These are phyloP conservation scores for Thamnaconus septentrionalis DNA, from an alignment of 2,113 vertebrate species.

Conservation along the genomic window DNA sequence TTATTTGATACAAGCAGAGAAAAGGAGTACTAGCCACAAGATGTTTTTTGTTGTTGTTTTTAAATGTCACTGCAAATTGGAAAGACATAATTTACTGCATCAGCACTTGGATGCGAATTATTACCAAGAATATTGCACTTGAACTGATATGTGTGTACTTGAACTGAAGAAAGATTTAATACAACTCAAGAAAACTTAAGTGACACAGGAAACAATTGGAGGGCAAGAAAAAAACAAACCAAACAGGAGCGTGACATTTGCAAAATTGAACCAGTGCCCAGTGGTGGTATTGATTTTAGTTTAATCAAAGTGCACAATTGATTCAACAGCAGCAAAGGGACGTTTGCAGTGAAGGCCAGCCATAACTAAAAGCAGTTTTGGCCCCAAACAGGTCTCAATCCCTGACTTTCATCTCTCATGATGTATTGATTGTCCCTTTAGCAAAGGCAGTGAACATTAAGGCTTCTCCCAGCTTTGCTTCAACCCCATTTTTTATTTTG, in stretches of 20 bases:
- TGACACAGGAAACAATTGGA: background rate
- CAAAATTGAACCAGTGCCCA: constrained; percentile 14
- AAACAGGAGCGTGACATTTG: constrained; percentile 4
- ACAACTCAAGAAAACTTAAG: background rate
- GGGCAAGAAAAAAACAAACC: background rate
- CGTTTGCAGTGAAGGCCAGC: constrained; percentile 21
- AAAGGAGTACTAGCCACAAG: too few species aligned
- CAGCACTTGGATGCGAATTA: too few species aligned
- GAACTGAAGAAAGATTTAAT: background rate
- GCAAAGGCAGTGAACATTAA: background rate
- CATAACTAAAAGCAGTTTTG: constrained; percentile 19
- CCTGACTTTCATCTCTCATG: constrained; percentile 17
- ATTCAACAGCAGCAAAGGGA: constrained; percentile 44
- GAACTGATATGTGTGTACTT: too few species aligned
- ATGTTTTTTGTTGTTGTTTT: too few species aligned
- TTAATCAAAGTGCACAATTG: constrained; percentile 41
- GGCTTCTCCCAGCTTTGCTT: background rate
- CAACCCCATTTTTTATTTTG: constrained; percentile 5
- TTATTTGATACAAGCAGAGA: too few species aligned
- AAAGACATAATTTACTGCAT: too few species aligned
- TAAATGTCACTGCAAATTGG: too few species aligned
- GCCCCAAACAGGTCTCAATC: constrained; percentile 15
- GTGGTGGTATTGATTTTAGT: constrained; percentile 41
- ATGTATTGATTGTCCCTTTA: constrained; percentile 9
- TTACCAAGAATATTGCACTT: too few species aligned